Conservation (phyloP, 2,113 vertebrate genomes). For the Boulengerochromis microlepis region DNA sequence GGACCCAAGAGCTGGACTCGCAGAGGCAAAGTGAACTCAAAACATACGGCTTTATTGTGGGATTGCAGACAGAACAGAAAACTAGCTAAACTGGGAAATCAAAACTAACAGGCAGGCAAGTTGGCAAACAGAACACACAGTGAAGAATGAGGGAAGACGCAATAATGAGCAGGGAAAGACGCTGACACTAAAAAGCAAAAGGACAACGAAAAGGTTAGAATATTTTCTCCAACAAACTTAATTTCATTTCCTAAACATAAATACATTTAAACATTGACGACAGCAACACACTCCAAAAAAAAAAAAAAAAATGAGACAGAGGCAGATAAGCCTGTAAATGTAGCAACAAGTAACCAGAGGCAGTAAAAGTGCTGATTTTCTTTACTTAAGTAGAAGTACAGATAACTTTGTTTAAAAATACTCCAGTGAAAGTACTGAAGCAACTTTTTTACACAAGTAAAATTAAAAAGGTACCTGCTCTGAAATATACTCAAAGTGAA, state of each 20-base stretch:
- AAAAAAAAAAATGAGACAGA: background rate
- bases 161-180: too few relatives aligned
- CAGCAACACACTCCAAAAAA: background rate
- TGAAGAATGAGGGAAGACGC: too few relatives aligned
- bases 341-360: too few relatives aligned
- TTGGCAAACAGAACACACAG: background rate
- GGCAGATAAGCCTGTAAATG: too few relatives aligned
- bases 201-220: background rate
- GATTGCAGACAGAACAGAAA: background rate
- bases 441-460: too few relatives aligned
- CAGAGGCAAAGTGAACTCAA: background rate
- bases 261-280: background rate
- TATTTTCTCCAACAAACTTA: background rate
- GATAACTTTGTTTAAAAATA: too few relatives aligned
- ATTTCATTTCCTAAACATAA: background rate
- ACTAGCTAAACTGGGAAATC: background rate
- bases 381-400: too few relatives aligned
- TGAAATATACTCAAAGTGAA: too few relatives aligned
- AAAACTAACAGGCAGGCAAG: background rate
- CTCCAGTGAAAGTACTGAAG: too few relatives aligned
- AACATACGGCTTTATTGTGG: background rate
- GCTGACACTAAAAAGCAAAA: background rate
- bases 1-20: background rate
- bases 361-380: too few relatives aligned
- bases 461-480: too few relatives aligned